Conservation (phyloP, 2,888 invertebrate species). For the Empis livida region DNA sequence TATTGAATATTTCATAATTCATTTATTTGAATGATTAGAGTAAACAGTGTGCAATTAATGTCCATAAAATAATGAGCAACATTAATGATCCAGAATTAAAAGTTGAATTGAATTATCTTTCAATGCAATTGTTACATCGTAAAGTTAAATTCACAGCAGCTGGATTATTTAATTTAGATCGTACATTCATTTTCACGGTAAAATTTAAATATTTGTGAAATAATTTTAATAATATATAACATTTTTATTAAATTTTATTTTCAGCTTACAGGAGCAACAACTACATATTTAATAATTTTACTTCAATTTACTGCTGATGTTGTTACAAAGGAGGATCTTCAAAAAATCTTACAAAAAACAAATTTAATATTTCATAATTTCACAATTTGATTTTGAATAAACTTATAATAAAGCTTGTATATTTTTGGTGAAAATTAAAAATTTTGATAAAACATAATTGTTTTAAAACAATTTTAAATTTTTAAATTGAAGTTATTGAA, state of each 20-base stretch:
- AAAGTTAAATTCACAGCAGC: slow-evolving; percentile 35
- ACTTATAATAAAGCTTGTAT: too few species aligned
- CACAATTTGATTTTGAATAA: too few species aligned
- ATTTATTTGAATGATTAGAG: too few species aligned
- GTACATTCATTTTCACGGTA: slow-evolving; percentile 20
- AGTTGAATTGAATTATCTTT: slow-evolving; percentile 31
- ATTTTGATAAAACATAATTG: too few species aligned
- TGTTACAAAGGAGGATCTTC: not conserved
- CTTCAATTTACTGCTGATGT: slow-evolving; percentile 12
- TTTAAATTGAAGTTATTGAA: too few species aligned
- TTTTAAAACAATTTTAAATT: too few species aligned
- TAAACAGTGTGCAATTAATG: too few species aligned
- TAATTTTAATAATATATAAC: too few species aligned
- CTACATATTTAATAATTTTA: slow-evolving; percentile 18
- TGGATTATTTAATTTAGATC: slow-evolving; percentile 35
- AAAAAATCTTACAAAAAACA: too few species aligned
- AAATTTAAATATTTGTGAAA: slow-evolving; percentile 3
- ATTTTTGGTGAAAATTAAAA: too few species aligned
- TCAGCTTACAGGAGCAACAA: slow-evolving; percentile 16
- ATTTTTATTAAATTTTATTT: not conserved
- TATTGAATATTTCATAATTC: slow-evolving; percentile 31
- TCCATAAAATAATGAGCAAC: too few species aligned
- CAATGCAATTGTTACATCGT: slow-evolving; percentile 32
- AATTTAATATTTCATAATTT: too few species aligned
- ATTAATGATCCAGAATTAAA: slow-evolving; percentile 25